Evolutionary conservation across 2,888 invertebrate genomes (phyloP), one percentile per base, ranked within the genome.

Genomic region (Diadromus collaris): DNA sequence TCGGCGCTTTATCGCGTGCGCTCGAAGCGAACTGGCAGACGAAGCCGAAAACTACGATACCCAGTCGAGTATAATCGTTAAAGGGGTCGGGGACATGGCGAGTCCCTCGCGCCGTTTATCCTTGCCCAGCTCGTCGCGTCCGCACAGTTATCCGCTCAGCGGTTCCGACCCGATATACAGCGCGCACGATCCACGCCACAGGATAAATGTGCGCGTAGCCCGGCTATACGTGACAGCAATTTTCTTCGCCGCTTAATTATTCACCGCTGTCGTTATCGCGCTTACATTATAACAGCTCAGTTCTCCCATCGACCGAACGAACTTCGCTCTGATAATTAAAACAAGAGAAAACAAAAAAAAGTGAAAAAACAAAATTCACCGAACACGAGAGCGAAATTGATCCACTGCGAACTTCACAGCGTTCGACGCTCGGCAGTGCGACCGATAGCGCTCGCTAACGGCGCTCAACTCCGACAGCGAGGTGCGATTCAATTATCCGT

Each of bases 31-130:
- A 24, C 29, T 24, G 21, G 4, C 70, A 46, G 46, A 48, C 19
- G 34, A 19, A 48, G n/a, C 24, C 29, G 74, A 82, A 69, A 72
- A 78, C 75, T 81, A 73, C 74, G 61, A 78, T 34, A 71, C 72
- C 60, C 44, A 44, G 56, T 60, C 67, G 72, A 56, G 69, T 21
- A 48, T 54, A 58, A 78, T 58, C 58, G 34, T 71, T 54, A 63
- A 32, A 27, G 24, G 44, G 29, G 9, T 73, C 68, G 64, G 16
- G 58, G 32, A 68, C 71, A 79, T 79, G 24, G 63, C 67, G 46
- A 72, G 69, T 64, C 38, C n/a, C 54, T 29, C 54, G 54, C 24
- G 16, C 27, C 27, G 54, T 27, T 56, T 56, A 51, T 19, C 29
- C 44, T 63, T 54, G 44, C 54, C 54, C 54, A n/a, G n/a, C 54